Evolutionary conservation across 1,140 invertebrate species (phyloP).

Genomic region (Drosophila saltans): DNA sequence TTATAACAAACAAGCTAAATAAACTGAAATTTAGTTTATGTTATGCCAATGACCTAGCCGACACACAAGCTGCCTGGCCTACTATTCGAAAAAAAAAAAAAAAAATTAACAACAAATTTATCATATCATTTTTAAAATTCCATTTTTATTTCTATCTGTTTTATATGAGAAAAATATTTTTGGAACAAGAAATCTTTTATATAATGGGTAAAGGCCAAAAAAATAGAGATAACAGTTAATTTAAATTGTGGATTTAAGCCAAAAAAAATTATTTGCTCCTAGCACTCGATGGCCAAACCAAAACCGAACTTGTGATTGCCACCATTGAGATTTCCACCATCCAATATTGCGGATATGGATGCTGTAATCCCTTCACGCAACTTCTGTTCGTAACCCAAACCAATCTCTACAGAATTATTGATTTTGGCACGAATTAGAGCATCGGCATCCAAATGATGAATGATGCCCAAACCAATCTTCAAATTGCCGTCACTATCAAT

Average conservation of each 20-base stretch:
- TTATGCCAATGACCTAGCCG: too few species aligned
- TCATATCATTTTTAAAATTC: too few species aligned
- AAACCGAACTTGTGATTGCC: slow-evolving; percentile 63
- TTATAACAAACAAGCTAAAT: not conserved
- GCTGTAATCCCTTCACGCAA: slow-evolving; percentile 52
- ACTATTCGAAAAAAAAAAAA: not conserved
- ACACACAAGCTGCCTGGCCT: not conserved
- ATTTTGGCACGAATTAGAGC: slow-evolving; percentile 62
- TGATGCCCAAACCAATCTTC: slow-evolving; percentile 40
- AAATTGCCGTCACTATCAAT: not conserved
- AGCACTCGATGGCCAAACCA: slow-evolving; percentile 60
- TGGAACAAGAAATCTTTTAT: too few species aligned
- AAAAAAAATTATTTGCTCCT: not conserved
- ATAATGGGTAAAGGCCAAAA: not conserved
- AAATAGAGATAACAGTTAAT: not conserved
- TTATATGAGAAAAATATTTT: too few species aligned
- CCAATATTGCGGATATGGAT: slow-evolving; percentile 56
- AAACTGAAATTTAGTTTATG: not conserved
- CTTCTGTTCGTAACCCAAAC: slow-evolving; percentile 66
- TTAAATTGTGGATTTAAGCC: not conserved
- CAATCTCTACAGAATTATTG: slow-evolving; percentile 51
- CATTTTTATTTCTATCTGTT: too few species aligned
- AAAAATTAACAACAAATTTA: not conserved
- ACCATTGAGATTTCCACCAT: slow-evolving; percentile 24
- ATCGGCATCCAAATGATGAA: slow-evolving; percentile 59